Base-by-base conservation (phyloP, 2,888 invertebrate genomes). In the Dolichomitus sp. region DNA sequence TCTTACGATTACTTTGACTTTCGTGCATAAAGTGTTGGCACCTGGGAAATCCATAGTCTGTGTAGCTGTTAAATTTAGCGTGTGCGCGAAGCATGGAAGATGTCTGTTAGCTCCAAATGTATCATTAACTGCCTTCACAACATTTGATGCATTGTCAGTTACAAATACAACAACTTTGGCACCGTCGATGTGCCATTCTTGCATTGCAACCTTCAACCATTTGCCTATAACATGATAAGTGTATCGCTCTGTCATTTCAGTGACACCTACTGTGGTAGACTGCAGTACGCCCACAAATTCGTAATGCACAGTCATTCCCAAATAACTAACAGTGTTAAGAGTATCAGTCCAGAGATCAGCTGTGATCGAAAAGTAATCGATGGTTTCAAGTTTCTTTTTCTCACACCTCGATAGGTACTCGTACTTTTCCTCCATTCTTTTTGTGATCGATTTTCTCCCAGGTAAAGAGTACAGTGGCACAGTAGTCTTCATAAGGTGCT, bases 311-410 rank as follows among this genome's bases (percentile, higher is more conserved):
- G 72, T 80, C 50, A 80, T 57, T 61, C 59, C 27, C 4, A 73
- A 27, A 57, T 72, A 80, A n/a, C 73, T 65, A 37, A 63, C 23
- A 5, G 79, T 80, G 65, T 80, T 80, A 12, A 50, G 63, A 61
- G 45, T 45, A 84, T 89, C 88, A 45, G 84, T 86, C 87, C 89
- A 89, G 83, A 86, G 84, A 72, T 89, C 88, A 69, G 87, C 86
- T 50, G 88, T 89, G 76, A 48, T 5, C 17, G 48, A 89, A 81
- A 78, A 85, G 86, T 76, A 86, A 37, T 14, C 40, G 33, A 5
- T n/a, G 14, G 57, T 37, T 17, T 48, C n/a, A 7, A 81, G 23
- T 23, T 61, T 84, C n/a, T 48, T 27, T 72, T 83, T 79, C 11
- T 57, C 59, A 19, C 45, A 48, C 40, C 52, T 45, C 11, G 63